phyloP scores from a whole-genome alignment of 1,140 invertebrate genomes.

The Drosophila mauritiana region DNA sequence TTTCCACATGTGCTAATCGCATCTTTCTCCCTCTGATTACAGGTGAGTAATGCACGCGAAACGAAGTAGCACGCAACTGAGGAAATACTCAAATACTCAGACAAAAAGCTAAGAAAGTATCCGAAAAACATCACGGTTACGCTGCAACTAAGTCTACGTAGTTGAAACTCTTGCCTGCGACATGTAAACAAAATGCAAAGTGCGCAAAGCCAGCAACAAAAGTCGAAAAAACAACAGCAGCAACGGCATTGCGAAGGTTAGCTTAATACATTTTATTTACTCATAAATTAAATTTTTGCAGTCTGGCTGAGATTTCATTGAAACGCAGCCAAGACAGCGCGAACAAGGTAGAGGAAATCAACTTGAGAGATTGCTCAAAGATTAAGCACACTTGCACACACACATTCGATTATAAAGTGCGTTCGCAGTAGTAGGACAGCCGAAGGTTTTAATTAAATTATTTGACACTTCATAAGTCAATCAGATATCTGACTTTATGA shows the following conservation, averaged over 20 bases:
- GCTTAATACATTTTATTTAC: slow-evolving; percentile 68
- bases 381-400: slow-evolving; percentile 27
- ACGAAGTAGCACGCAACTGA: slow-evolving; percentile 34
- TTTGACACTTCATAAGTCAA: slow-evolving; percentile 16
- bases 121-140: slow-evolving; percentile 27
- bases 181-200: slow-evolving; percentile 74
- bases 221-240: slow-evolving; percentile 29
- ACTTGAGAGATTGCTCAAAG: slow-evolving; percentile 41
- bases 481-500: neutral
- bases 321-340: slow-evolving; percentile 48
- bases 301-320: slow-evolving; percentile 54
- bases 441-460: slow-evolving; percentile 38
- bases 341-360: slow-evolving; percentile 50
- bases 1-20: slow-evolving; percentile 36
- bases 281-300: slow-evolving; percentile 67
- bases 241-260: slow-evolving; percentile 57
- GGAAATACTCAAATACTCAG: slow-evolving; percentile 18
- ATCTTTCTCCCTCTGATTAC: slow-evolving; percentile 47
- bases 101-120: slow-evolving; percentile 23
- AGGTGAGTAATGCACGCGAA: slow-evolving; percentile 64
- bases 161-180: slow-evolving; percentile 43
- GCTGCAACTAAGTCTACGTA: slow-evolving; percentile 42
- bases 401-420: slow-evolving; percentile 17
- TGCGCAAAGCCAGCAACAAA: slow-evolving; percentile 44
- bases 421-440: slow-evolving; percentile 17